These are phyloP conservation scores for Apodemia mormo DNA, from an alignment of 2,888 invertebrate genomes.

Conservation along the genomic window DNA sequence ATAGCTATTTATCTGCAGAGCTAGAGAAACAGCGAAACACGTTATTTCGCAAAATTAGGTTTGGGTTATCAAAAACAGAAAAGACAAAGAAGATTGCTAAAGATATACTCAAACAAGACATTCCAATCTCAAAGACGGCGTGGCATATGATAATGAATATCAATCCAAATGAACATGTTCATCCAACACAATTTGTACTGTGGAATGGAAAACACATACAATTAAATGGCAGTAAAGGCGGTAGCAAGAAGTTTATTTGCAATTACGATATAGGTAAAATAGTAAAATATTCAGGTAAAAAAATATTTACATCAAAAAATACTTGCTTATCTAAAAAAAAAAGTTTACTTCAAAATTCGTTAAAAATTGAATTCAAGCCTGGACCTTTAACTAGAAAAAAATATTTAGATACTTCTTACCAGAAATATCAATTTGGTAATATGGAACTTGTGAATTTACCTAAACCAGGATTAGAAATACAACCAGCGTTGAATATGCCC, in stretches of 20 bases:
- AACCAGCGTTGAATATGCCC: constrained; percentile 67
- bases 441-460: constrained; percentile 74
- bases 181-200: constrained; percentile 59
- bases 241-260: constrained; percentile 58
- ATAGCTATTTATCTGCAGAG: constrained; percentile 49
- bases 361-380: constrained; percentile 75
- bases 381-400: constrained; percentile 80
- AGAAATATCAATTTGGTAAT: constrained; percentile 67
- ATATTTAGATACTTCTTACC: constrained; percentile 64
- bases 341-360: constrained; percentile 55
- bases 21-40: constrained; percentile 59
- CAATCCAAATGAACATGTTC: constrained; percentile 54
- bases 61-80: constrained; percentile 54
- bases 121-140: constrained; percentile 58
- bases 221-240: constrained; percentile 65
- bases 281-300: constrained; percentile 37
- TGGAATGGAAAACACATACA: constrained; percentile 62
- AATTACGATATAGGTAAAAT: constrained; percentile 51
- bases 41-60: constrained; percentile 62
- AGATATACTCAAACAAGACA: constrained; percentile 54
- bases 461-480: constrained; percentile 70
- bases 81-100: constrained; percentile 57
- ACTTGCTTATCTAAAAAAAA: constrained; percentile 44
- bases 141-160: constrained; percentile 74
- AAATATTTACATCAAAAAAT: constrained; percentile 36